A percentile compares a stretch with the other conserved stretches of the same genome.
Evolutionary conservation across 2,888 invertebrate species (phyloP).

Genomic region (Chrysina gloriosa): DNA sequence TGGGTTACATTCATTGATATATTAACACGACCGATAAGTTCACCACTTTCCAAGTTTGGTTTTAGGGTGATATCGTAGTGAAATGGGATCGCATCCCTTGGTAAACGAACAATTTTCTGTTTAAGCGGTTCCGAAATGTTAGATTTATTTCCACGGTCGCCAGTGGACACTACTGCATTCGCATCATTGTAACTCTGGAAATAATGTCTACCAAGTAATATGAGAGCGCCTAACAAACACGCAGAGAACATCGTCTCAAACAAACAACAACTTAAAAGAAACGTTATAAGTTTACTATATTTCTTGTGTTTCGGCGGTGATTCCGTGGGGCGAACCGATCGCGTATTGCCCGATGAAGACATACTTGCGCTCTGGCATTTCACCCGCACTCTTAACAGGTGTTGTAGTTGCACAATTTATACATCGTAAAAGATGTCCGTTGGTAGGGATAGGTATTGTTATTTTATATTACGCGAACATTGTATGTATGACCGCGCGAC

Average conservation of each 20-base stretch:
- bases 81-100: constrained; percentile 70
- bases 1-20: constrained; percentile 65
- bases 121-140: not conserved
- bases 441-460: constrained; percentile 10
- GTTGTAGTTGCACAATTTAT: not conserved
- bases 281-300: constrained; percentile 40
- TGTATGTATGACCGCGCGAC: not conserved
- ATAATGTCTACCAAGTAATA: constrained; percentile 56
- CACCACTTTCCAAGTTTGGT: constrained; percentile 72
- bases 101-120: constrained; percentile 66
- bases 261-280: constrained; percentile 58
- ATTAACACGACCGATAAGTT: constrained; percentile 70
- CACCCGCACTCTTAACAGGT: constrained; percentile 6
- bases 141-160: not conserved
- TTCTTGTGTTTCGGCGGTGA: constrained; percentile 7
- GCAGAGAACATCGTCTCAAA: constrained; percentile 59
- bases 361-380: constrained; percentile 20
- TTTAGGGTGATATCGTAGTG: constrained; percentile 74
- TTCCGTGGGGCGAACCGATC: constrained; percentile 4
- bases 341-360: constrained; percentile 26
- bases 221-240: constrained; percentile 58
- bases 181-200: constrained; percentile 41
- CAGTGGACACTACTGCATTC: too few species aligned
- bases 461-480: not conserved
- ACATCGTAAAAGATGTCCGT: constrained; percentile 4